These are phyloP conservation scores for Yasuhikotakia modesta DNA, from an alignment of 2,797 vertebrate genomes.

Conservation along the genomic window DNA sequence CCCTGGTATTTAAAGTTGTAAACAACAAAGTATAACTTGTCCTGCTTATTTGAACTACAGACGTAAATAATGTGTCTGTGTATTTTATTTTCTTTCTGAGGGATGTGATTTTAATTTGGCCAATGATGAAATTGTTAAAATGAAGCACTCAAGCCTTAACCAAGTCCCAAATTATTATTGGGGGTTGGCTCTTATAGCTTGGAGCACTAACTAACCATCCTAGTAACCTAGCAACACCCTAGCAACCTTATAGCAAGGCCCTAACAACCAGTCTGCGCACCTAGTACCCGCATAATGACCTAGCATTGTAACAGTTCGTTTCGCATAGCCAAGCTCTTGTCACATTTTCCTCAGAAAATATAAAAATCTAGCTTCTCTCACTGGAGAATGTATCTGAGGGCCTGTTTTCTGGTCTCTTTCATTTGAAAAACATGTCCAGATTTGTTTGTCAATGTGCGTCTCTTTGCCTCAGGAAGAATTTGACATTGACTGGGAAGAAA, in stretches of 20 bases:
- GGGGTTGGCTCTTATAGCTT: not conserved
- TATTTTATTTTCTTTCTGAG: too few species aligned
- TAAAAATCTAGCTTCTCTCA: not conserved
- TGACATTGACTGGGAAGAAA: slow-evolving; percentile 39
- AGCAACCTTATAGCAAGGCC: not conserved
- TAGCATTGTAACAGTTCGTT: not conserved
- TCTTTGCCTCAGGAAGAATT: slow-evolving; percentile 12
- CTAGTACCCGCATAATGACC: not conserved
- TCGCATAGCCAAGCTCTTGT: not conserved
- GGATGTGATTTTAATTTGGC: not conserved
- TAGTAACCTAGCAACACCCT: too few species aligned
- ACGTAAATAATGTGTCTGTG: not conserved
- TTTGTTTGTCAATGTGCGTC: slow-evolving; percentile 26
- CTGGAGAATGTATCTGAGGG: not conserved
- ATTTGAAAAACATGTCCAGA: slow-evolving; percentile 37
- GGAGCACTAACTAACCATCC: not conserved
- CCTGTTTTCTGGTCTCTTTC: not conserved
- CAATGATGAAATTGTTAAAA: not conserved
- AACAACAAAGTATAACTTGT: not conserved
- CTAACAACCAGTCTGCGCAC: not conserved
- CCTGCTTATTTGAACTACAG: not conserved
- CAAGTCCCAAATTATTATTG: not conserved
- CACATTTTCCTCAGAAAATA: not conserved
- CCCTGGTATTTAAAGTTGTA: not conserved
- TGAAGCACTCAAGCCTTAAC: not conserved